phyloP scores from a whole-genome alignment of 2,888 invertebrate species.

The Aphodius sticticus region DNA sequence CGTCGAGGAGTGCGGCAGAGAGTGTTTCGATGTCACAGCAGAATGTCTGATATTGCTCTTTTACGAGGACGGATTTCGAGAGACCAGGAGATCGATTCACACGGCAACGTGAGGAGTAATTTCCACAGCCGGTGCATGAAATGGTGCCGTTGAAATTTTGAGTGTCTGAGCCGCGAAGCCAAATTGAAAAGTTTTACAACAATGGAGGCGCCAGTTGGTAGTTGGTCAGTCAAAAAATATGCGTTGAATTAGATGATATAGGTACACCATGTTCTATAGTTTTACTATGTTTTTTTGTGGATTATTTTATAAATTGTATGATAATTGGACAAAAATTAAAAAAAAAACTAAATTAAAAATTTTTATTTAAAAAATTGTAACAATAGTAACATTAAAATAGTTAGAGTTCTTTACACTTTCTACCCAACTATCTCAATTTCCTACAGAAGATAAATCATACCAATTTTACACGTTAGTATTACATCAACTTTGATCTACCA shows the following conservation, averaged over 20 bases:
- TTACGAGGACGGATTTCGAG: neutral
- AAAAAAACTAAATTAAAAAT: no score
- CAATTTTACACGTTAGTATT: no score
- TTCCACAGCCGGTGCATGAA: neutral
- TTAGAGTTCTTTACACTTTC: no score
- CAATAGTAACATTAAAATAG: no score
- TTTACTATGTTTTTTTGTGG: no score
- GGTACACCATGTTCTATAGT: neutral
- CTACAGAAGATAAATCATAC: no score
- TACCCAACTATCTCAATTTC: no score
- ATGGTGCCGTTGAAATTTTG: neutral
- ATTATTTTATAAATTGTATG: no score
- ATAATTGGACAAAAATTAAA: no score
- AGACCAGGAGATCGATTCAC: neutral
- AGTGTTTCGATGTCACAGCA: neutral
- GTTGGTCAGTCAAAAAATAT: neutral
- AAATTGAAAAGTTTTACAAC: neutral
- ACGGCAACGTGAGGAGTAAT: neutral
- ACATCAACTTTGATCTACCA: no score
- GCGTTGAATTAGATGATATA: neutral
- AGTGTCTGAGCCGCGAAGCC: neutral
- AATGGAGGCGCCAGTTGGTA: neutral
- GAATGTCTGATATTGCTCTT: constrained; percentile 4
- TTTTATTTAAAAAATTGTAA: no score
- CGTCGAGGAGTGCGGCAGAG: neutral